Conservation (phyloP, 2,888 invertebrate genomes). For the Argyresthia goedartella region DNA sequence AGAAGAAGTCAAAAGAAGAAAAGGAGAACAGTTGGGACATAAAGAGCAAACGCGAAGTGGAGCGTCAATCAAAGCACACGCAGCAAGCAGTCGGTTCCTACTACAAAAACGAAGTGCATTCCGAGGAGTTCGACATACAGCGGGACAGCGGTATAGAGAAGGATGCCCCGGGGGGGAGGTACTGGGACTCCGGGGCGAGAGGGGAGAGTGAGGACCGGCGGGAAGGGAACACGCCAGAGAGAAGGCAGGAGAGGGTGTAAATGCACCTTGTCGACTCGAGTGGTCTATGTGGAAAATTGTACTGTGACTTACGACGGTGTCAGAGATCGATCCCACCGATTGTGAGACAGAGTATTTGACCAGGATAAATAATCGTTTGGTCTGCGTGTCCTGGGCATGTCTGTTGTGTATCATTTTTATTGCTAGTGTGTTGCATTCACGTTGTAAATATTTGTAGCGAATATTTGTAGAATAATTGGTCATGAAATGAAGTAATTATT, state of each 20-base stretch:
- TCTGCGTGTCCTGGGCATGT: no score
- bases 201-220: constrained; percentile 12
- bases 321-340: no score
- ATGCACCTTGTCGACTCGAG: neutral
- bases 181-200: constrained; percentile 24
- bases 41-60: constrained; percentile 11
- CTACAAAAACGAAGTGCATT: neutral
- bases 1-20: constrained; percentile 9
- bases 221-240: constrained; percentile 5
- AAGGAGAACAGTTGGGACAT: constrained; percentile 28
- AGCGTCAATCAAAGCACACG: constrained; percentile 2
- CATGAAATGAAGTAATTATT: neutral
- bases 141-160: constrained; percentile 14
- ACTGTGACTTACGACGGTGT: no score
- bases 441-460: no score
- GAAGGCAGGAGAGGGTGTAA: neutral
- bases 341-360: no score
- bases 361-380: no score
- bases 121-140: constrained; percentile 19
- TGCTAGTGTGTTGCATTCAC: no score
- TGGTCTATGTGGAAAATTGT: no score
- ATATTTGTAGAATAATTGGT: no score
- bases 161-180: constrained; percentile 17
- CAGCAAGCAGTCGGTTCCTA: neutral
- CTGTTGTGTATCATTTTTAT: no score